Conservation (phyloP, 2,888 invertebrate species). For the Blastobasis adustella region DNA sequence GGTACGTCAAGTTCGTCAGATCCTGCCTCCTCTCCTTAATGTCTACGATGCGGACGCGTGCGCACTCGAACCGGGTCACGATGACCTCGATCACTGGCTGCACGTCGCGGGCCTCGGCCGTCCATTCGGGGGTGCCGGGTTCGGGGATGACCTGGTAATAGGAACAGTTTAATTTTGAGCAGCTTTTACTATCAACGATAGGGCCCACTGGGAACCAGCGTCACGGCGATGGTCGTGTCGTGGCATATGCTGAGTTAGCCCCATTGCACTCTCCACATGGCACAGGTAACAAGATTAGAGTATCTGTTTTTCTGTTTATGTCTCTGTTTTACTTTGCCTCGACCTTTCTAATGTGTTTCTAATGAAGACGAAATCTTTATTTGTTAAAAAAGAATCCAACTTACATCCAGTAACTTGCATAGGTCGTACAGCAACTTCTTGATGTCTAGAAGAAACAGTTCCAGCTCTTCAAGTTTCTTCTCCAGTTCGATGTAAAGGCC, state of each 20-base stretch:
- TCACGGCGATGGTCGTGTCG: too few species aligned
- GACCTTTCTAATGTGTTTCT: too few species aligned
- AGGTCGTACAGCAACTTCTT: constrained; percentile 60
- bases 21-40: constrained; percentile 50
- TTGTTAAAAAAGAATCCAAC: constrained; percentile 13
- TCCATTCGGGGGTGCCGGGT: constrained; percentile 58
- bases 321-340: too few species aligned
- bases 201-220: too few species aligned
- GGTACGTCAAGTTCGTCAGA: constrained; percentile 34
- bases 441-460: constrained; percentile 55
- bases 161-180: neutral
- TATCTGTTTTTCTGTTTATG: too few species aligned
- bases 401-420: constrained; percentile 60
- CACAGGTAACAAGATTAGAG: too few species aligned
- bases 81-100: constrained; percentile 56
- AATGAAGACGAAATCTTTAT: too few species aligned
- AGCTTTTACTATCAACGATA: neutral
- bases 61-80: constrained; percentile 48
- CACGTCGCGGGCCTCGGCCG: constrained; percentile 60
- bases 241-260: too few species aligned
- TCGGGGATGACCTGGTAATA: constrained; percentile 49
- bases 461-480: constrained; percentile 48
- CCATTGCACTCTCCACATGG: too few species aligned
- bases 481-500: constrained; percentile 37
- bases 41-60: constrained; percentile 45